Evolutionary conservation across 2,888 invertebrate genomes (phyloP).

Genomic region (Choreutis nemorana): DNA sequence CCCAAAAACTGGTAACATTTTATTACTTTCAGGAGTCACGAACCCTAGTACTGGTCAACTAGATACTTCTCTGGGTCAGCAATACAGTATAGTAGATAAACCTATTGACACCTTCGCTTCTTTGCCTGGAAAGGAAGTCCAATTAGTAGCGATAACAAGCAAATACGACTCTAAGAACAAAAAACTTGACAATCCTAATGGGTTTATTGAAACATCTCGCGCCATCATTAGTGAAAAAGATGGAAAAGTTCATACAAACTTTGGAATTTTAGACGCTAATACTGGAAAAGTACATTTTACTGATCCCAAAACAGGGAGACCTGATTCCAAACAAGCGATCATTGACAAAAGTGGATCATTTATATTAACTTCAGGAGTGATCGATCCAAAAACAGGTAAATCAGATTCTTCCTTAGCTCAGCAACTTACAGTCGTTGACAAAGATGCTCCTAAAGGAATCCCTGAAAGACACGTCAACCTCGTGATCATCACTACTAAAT

Average conservation of each 20-base stretch:
- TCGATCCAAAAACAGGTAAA: conserved; percentile 70
- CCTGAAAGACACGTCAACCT: conserved; percentile 57
- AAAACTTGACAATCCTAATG: conserved; percentile 65
- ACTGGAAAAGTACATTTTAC: conserved; percentile 66
- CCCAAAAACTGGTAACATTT: conserved; percentile 60
- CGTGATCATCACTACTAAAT: conserved; percentile 64
- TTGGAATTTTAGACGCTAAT: conserved; percentile 69
- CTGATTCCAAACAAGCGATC: conserved; percentile 67
- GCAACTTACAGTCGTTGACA: conserved; percentile 53
- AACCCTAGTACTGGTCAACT: conserved; percentile 68
- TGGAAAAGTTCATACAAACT: conserved; percentile 72
- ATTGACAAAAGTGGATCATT: conserved; percentile 67
- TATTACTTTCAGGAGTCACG: conserved; percentile 59
- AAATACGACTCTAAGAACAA: conserved; percentile 69
- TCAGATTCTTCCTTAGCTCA: conserved; percentile 70
- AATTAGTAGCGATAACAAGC: conserved; percentile 66
- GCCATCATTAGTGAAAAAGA: conserved; percentile 73
- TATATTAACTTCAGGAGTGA: conserved; percentile 65
- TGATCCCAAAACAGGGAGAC: conserved; percentile 68
- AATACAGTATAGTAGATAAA: conserved; percentile 69
- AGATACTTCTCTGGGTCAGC: conserved; percentile 64
- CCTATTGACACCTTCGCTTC: conserved; percentile 52
- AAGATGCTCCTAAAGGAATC: conserved; percentile 48
- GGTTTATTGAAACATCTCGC: conserved; percentile 57
- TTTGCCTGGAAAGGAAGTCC: conserved; percentile 54